Conservation (phyloP, 2,113 vertebrate genomes). For the Podocnemis expansa region DNA sequence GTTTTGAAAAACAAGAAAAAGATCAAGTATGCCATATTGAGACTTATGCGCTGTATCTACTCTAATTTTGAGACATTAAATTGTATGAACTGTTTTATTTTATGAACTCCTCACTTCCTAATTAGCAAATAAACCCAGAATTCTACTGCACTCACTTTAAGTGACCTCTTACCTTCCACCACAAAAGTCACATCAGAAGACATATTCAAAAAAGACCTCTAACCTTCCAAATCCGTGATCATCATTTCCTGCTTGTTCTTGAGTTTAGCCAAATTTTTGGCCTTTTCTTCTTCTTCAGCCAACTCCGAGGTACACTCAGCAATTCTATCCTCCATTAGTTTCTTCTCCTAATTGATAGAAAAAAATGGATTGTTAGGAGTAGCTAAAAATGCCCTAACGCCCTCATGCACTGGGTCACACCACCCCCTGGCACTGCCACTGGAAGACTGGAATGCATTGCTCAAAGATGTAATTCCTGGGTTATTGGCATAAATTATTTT, state of each 20-base stretch:
- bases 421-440: no score
- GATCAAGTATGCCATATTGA: neutral
- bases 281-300: constrained; percentile 97
- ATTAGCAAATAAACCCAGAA: neutral
- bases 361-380: neutral
- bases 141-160: neutral
- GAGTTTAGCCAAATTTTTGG: constrained; percentile 94
- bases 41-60: neutral
- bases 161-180: neutral
- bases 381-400: neutral
- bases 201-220: neutral
- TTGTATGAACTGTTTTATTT: neutral
- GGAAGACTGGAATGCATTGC: no score
- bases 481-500: no score
- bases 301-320: constrained; percentile 92
- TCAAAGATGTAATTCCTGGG: no score
- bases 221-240: constrained; percentile 97
- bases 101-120: neutral
- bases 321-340: constrained; percentile 93
- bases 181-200: neutral
- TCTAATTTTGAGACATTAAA: neutral
- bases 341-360: constrained; percentile 87
- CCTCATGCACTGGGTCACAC: no score
- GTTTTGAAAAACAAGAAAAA: neutral
- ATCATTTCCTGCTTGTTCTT: constrained; percentile 99